Evolutionary conservation across 2,888 invertebrate genomes (phyloP), one percentile per base, ranked within the genome.

Genomic region (Eulithis testata): DNA sequence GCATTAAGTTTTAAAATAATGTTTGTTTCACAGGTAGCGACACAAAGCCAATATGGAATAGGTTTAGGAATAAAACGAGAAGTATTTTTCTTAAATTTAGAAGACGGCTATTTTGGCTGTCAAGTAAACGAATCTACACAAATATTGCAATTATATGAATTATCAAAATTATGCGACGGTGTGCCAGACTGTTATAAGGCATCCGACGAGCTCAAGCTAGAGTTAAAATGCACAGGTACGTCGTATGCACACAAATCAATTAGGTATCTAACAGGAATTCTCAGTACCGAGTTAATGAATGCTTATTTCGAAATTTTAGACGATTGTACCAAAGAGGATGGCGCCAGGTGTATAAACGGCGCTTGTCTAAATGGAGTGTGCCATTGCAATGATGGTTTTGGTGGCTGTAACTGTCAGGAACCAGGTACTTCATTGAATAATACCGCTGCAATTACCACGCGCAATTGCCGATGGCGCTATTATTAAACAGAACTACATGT

Each of bases 41-140:
- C 95, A 95, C 96, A 96, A 94, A 95, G 95, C 94, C 95, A 95
- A 89, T 95, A 95, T 91, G 96, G 96, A 94, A 95, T 96, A 94
- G 96, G 96, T 84, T 95, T 95, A 93, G 96, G 96, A 95, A 96
- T 96, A 94, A 96, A 96, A 95, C 95, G 96, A 93, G 98, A 98
- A 95, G 96, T 98, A 91, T 98, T 98, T 95, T 98, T 98, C 95
- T 95, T 98, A 91, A 98, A 98, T 94, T 95, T 98, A 93, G 98
- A 98, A 95, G 98, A 98, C 95, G 98, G 98, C 88, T 98, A 98
- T 93, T 98, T 98, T 94, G 98, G 98, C 85, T 98, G 98, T 94
- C 98, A 98, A 95, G 97, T 98, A 83, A 98, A 98, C 95, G 97
- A 97, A 94, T 98, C 98, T 82, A 97, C 97, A 86, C 98, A 98